Percentiles rank a stretch among this genome's conserved stretches.
Evolutionary conservation across 2,888 invertebrate species (phyloP).

Genomic region (Pammene aurita): DNA sequence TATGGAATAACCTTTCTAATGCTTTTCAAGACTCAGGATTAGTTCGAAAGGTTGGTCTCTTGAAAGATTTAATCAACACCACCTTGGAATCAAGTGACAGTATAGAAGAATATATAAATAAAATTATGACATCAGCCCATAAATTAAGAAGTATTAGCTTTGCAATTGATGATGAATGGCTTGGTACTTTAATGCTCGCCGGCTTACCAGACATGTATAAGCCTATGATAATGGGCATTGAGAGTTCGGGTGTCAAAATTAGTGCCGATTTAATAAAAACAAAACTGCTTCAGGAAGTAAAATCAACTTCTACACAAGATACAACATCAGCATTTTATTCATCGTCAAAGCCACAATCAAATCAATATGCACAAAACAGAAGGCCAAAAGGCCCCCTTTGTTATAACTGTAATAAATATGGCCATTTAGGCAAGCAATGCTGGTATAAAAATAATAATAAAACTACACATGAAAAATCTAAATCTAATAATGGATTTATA

Average conservation of each 20-base stretch:
- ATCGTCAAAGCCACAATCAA: not conserved
- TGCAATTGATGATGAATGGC: constrained; percentile 8
- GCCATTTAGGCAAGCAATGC: not conserved
- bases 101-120: constrained; percentile 5
- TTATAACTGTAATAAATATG: not conserved
- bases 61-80: constrained; percentile 2
- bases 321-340: not conserved
- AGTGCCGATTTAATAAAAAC: constrained; percentile 13
- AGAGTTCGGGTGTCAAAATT: constrained; percentile 16
- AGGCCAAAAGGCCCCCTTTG: not conserved
- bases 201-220: constrained; percentile 3
- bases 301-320: not conserved
- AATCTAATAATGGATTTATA: not conserved
- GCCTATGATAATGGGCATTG: constrained; percentile 13
- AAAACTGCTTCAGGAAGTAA: constrained; percentile 15
- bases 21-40: constrained; percentile 45
- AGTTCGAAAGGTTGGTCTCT: constrained; percentile 1
- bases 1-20: constrained; percentile 41
- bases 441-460: not conserved
- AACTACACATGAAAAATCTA: not conserved
- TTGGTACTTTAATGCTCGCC: constrained; percentile 2
- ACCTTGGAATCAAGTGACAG: constrained; percentile 2
- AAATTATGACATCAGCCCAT: constrained; percentile 1
- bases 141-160: not conserved
- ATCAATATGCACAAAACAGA: not conserved